Evolutionary conservation across 2,797 vertebrate species (phyloP), one percentile per base, ranked within the genome.

Genomic region (Lophius americanus): DNA sequence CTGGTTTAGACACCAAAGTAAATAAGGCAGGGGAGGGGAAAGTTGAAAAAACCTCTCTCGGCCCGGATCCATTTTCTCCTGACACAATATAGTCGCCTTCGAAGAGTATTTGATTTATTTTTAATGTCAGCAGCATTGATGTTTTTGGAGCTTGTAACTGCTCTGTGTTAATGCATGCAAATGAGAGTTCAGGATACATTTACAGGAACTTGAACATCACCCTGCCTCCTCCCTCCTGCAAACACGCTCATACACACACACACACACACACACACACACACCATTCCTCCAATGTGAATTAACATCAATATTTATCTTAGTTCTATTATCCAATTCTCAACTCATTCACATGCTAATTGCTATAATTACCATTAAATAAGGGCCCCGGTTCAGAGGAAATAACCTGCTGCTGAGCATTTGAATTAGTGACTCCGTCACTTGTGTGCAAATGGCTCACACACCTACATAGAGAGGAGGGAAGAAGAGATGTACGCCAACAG

Each of bases 331-430:
- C 94, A 88, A 90, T 37, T 81, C 93, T 93, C 92, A 91, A 93
- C 94, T 95, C 93, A 94, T 95, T 94, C 95, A 89, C 92, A 95
- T 95, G 93, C 93, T 96, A 96, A 96, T 96, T 94, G 95, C 93
- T 86, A 93, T 94, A 96, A 96, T 96, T 95, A 95, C 89, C 93
- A 93, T 94, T 94, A 94, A 95, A 95, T 94, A 95, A 95, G 93
- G 91, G 93, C 91, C 92, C 87, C 85, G 75, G 90, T 89, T 92
- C 87, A 89, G 79, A 89, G 87, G 86, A 89, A 90, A 89, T 88
- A 85, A 92, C 88, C 90, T 86, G 89, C 88, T 83, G 87, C 85
- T 85, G 85, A 91, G 89, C 82, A 78, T 84, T 79, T 58, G 82
- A 87, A 79, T 85, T 82, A 82, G 82, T 32, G 75, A 83, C 81